Conservation (phyloP, 2,797 vertebrate genomes). For the Sebastes flavidus region DNA sequence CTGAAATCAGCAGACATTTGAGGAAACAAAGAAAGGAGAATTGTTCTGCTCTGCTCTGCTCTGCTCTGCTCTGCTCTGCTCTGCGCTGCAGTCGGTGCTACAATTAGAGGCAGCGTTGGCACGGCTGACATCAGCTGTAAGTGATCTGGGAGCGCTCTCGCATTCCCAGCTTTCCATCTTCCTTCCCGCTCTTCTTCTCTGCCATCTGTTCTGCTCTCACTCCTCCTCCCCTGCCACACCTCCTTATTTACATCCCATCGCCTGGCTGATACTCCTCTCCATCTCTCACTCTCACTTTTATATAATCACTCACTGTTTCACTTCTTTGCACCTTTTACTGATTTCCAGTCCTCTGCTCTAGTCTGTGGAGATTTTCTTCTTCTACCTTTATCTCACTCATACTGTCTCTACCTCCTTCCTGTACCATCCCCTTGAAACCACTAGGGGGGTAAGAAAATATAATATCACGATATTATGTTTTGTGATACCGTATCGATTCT, state of each 20-base stretch:
- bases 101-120: constrained; percentile 7
- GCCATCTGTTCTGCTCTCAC: constrained; percentile 62
- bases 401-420: neutral
- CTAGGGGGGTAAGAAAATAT: too few species aligned
- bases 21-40: neutral
- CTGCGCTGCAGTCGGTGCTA: constrained; percentile 6
- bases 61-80: neutral
- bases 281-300: constrained; percentile 1
- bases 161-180: constrained; percentile 35
- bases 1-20: constrained; percentile 30
- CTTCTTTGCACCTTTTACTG: neutral
- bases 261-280: constrained; percentile 5
- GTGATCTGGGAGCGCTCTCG: constrained; percentile 28
- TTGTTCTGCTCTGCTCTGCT: neutral
- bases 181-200: constrained; percentile 15
- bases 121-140: constrained; percentile 27
- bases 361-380: neutral
- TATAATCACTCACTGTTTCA: constrained; percentile 25
- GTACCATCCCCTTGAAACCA: neutral
- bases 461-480: too few species aligned
- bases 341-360: neutral
- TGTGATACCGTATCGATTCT: too few species aligned
- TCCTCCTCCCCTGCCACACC: constrained; percentile 16
- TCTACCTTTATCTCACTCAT: neutral
- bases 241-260: constrained; percentile 39